Conservation (phyloP, 2,797 vertebrate genomes). For the Pogoniulus pusillus region DNA sequence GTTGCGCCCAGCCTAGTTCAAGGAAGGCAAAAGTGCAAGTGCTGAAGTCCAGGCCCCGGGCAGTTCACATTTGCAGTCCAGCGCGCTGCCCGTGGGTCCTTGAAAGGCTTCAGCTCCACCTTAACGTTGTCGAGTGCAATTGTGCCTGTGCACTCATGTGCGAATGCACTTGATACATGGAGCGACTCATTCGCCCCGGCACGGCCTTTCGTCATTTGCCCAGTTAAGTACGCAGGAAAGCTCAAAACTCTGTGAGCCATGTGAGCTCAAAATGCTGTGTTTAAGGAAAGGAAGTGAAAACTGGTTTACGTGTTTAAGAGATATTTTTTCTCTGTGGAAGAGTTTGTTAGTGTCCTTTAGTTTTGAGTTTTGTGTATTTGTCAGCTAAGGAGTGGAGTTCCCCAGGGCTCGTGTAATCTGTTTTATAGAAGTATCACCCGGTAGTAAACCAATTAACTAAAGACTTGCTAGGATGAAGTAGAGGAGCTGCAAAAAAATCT, state of each 20-base stretch:
- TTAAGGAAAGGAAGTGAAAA: not conserved
- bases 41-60: not conserved
- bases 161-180: not conserved
- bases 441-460: not conserved
- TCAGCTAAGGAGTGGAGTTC: not conserved
- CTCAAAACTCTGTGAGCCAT: not conserved
- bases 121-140: fast-evolving
- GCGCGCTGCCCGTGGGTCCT: not conserved
- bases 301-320: fast-evolving
- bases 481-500: not conserved
- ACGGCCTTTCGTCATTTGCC: not conserved
- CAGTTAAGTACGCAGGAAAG: not conserved
- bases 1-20: fast-evolving
- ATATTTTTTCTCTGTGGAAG: too few relatives aligned
- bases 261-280: not conserved
- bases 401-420: too few relatives aligned
- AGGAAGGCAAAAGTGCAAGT: not conserved
- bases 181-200: not conserved
- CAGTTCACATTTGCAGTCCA: fast-evolving
- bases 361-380: not conserved
- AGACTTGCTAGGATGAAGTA: not conserved
- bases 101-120: fast-evolving
- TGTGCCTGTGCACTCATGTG: not conserved
- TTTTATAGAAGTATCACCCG: not conserved
- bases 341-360: not conserved